Evolutionary conservation across 2,888 invertebrate species (phyloP).

Genomic region (Macrostomum cliftonense): DNA sequence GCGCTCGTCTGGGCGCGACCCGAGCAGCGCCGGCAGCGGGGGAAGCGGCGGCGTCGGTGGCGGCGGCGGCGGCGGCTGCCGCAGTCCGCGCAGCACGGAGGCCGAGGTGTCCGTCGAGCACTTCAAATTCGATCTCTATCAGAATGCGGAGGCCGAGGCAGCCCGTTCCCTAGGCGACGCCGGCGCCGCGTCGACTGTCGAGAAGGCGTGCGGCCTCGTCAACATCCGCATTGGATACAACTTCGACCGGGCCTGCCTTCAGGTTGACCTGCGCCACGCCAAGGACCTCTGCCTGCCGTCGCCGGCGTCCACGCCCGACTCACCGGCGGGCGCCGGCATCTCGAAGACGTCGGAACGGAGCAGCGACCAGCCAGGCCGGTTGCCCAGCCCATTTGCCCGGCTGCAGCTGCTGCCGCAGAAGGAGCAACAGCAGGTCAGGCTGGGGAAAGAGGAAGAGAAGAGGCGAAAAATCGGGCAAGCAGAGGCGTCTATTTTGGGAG

Average conservation of each 20-base stretch:
- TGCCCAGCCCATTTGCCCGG: constrained; percentile 38
- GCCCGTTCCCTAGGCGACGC: constrained; percentile 24
- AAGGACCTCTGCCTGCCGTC: constrained; percentile 35
- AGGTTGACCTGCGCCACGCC: constrained; percentile 38
- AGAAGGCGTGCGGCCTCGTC: constrained; percentile 21
- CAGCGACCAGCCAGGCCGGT: constrained; percentile 23
- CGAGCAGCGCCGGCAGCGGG: constrained; percentile 28
- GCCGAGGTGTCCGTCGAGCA: constrained; percentile 33
- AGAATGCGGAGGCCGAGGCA: constrained; percentile 16
- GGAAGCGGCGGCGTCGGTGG: too few relatives aligned
- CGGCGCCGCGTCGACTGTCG: constrained; percentile 24
- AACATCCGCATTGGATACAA: constrained; percentile 37
- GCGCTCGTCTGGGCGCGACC: constrained; percentile 9
- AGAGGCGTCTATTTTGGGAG: too few relatives aligned
- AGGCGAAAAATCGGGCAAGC: too few relatives aligned
- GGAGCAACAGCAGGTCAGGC: constrained; percentile 20
- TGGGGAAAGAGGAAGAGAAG: too few relatives aligned
- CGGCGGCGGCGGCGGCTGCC: too few relatives aligned
- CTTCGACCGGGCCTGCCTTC: constrained; percentile 24
- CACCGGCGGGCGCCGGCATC: too few relatives aligned
- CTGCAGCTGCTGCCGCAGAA: constrained; percentile 38
- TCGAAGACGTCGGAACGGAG: too few relatives aligned
- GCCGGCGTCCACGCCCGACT: too few relatives aligned
- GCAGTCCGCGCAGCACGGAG: constrained; percentile 20
- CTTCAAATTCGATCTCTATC: constrained; percentile 32